phyloP scores from a whole-genome alignment of 37 sponge, comb jelly and placozoan species.

The Ianthella basta region DNA sequence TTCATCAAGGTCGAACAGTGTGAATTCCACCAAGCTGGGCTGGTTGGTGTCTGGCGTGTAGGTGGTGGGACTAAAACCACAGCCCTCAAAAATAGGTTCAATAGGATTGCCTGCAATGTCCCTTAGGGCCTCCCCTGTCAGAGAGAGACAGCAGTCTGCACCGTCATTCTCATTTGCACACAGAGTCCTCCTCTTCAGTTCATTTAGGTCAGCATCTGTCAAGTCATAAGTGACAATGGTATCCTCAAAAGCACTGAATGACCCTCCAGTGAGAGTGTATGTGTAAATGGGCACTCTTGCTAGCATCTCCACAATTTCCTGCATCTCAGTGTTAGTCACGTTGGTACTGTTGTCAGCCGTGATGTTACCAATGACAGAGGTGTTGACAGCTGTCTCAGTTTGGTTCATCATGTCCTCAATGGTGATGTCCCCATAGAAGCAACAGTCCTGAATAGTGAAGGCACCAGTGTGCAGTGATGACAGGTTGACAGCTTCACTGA shows the following conservation, averaged over 20 bases:
- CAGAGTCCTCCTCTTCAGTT: slow-evolving; percentile 74
- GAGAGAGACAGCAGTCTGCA: slow-evolving; percentile 71
- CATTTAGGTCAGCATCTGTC: slow-evolving; percentile 73
- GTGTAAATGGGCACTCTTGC: slow-evolving; percentile 42
- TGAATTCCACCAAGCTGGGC: slow-evolving; percentile 66
- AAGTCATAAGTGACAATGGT: slow-evolving; percentile 73
- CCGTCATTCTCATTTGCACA: slow-evolving; percentile 69
- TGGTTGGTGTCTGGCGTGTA: slow-evolving; percentile 68
- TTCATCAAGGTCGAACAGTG: slow-evolving; percentile 68
- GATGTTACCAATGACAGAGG: not conserved
- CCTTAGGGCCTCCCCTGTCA: slow-evolving; percentile 54
- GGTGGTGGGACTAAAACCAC: slow-evolving; percentile 76
- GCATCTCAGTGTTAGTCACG: not conserved
- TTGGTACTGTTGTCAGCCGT: slow-evolving; percentile 11
- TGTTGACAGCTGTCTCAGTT: not conserved
- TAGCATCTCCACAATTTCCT: slow-evolving; percentile 16
- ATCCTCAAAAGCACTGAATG: slow-evolving; percentile 45
- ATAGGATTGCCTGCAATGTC: slow-evolving; percentile 76
- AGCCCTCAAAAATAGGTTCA: slow-evolving; percentile 75
- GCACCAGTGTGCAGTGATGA: slow-evolving; percentile 57
- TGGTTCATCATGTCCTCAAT: not conserved
- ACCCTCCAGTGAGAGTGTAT: slow-evolving; percentile 69
- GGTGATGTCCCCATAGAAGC: slow-evolving; percentile 39
- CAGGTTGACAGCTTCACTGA: slow-evolving; percentile 86
- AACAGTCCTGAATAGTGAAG: slow-evolving; percentile 76